phyloP scores from a whole-genome alignment of 2,888 invertebrate genomes.

The Folsomia manolachei region DNA sequence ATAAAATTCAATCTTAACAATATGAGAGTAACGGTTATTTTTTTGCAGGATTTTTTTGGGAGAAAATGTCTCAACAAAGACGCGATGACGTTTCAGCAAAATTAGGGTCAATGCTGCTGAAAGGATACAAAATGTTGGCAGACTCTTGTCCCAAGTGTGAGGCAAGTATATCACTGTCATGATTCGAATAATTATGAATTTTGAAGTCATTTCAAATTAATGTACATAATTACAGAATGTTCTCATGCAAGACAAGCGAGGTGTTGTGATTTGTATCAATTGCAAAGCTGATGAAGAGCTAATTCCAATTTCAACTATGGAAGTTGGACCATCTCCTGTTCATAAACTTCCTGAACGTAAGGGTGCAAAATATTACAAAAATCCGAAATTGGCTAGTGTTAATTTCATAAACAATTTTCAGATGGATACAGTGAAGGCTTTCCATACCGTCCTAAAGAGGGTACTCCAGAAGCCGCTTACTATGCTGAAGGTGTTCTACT shows the following conservation, averaged over 20 bases:
- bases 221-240: conserved; percentile 29
- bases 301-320: neutral
- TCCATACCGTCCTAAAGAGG: neutral
- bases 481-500: conserved; percentile 8
- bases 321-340: neutral
- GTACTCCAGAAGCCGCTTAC: neutral
- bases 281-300: conserved; percentile 16
- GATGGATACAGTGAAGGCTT: neutral
- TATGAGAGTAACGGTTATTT: too few species aligned
- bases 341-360: neutral
- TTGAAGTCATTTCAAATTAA: neutral
- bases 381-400: too few species aligned
- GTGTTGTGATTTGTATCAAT: conserved; percentile 31
- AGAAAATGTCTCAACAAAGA: conserved; percentile 6
- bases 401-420: too few species aligned
- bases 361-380: neutral
- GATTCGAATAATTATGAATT: neutral
- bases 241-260: conserved; percentile 39
- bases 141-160: conserved; percentile 33
- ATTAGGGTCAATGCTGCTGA: conserved; percentile 38
- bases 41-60: neutral
- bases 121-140: conserved; percentile 43
- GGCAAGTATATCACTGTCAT: conserved; percentile 26
- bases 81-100: conserved; percentile 30
- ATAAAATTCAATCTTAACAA: too few species aligned